Base-by-base conservation (phyloP, 2,888 invertebrate species). In the Blera fallax region DNA sequence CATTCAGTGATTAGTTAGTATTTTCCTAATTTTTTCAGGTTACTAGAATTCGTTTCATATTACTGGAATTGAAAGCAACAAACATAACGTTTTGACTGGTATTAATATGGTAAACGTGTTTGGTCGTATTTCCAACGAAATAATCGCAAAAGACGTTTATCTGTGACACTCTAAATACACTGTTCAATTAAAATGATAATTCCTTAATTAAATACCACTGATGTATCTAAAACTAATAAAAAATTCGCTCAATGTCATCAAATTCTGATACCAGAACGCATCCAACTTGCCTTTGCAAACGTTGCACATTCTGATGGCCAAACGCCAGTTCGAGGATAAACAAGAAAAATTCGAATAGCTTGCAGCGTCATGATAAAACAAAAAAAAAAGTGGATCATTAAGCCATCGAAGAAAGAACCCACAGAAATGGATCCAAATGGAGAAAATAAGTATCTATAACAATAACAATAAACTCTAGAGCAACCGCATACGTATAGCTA, bases 401-500 rank as follows among this genome's bases (percentile, higher is more conserved):
- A 84, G 79, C 74, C 69, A 74, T 69, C 34, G 74, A 50, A 56
- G 43, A 76, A 50, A 52, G 56, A 50, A 72, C 56, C 64, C 65
- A 54, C 82, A 74, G 69, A 81, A 70, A 54, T 60, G 72, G 65
- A 65, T 80, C 37, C 80, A 65, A 76, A 43, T 56, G 48, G 80
- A 84, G 67, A 70, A 79, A 80, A 84, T 50, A 64, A 64, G 48
- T 70, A 81, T 24, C 24, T 24, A 24, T 60, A 84, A 76, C 70
- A 80, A 84, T 84, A 84, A 84, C 69, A 74, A 84, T 84, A 79
- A 84, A 70, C 58, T 70, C 54, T 74, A 84, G 73, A 83, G 74
- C 69, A 74, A 73, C 74, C 64, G 56, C 58, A 73, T 48, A 65
- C 43, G 52, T 50, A 73, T 40, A 45, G 8, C 27, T 37, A 29